Base-by-base conservation (phyloP, 2,113 vertebrate species). In the Zonotrichia leucophrys region DNA sequence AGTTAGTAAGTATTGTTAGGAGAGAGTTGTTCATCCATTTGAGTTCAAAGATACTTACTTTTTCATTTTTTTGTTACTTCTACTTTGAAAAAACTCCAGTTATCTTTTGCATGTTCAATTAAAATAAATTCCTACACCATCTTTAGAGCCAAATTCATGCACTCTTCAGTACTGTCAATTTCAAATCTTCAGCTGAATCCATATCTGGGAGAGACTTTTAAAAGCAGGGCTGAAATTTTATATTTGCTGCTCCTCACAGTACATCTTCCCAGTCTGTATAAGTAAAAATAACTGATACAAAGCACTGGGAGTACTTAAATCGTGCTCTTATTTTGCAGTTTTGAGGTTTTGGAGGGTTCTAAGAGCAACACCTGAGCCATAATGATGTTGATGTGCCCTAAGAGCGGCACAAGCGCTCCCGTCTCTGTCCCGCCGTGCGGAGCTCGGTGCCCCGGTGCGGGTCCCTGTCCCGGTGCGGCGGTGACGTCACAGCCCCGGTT, bases 391-490 rank as follows among this genome's bases (percentile, higher is more conserved):
- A 47, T 12, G 9, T 15, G 47, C 67, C 50, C 0, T 5, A 0
- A 30, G 24, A 12, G 3, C 11, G 27, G 4, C 1, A 5, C 0
- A 11, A 77, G 20, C 55, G 5, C 6, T 4, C 1, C 35, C 14
- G 9, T 30, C 52, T 15, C 11, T 9, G 49, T 33, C 55, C 49
- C 7, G 35, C 1, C n/a, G 6, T 7, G 46, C 37, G 47, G 16
- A 1, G 50, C 60, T 16, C 41, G 3, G 44, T 6, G n/a, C 30
- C 22, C 41, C 41, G 41, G 41, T 42, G 14, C 41, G 41, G 22
- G 1, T n/a, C 30, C 23, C 62, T 24, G 47, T n/a, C 30, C 25
- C 62, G 52, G 12, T 1, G 41, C 3, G 31, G 9, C 15, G 64
- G 24, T 78, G 18, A 3, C 21, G 9, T 30, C 31, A 1, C 8